Base-by-base conservation (phyloP, 2,797 vertebrate species). In the Cyprinodon diabolis region DNA sequence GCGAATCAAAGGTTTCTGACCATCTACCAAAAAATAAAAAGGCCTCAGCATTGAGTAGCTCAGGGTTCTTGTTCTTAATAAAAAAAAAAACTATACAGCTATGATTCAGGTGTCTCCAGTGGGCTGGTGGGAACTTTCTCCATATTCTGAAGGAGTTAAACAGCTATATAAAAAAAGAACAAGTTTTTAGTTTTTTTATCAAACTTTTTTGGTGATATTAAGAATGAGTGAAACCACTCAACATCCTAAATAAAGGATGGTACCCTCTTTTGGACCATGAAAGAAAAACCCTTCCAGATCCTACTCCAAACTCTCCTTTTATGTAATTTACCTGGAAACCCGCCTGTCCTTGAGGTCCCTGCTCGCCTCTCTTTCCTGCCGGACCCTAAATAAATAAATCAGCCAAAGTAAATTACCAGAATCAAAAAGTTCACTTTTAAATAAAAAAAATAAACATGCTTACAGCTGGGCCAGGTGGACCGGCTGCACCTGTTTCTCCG, bases 341-440 rank as follows among this genome's bases (percentile, higher is more conserved):
- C 68, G 92, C 95, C 23, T 96, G 92, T 81, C 98, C 98, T 65
- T 97, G 97, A 58, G 97, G 94, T 11, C 98, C 98, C 82, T 97
- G 97, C 71, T 99, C 98, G 73, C 98, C 98, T 96, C 98, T 95
- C 87, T 97, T 98, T 66, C 98, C 98, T 65, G 96, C 95, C n/a
- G 84, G 73, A 76, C 98, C 98, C 98, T 99, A 60, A 10, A 76
- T 6, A 35, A 69, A 69, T 55, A n/a, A 55, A 15, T 49, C 4
- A 17, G 30, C 15, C 17, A 35, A n/a, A 5, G 4, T 65, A 45
- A 43, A 65, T n/a, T 7, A 19, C 2, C 4, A 30, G 45, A 45
- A 47, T 57, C 4, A 8, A 7, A 6, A 47, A 30, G 10, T 13
- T 45, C 2, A 30, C 57, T 6, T 4, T 5, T 21, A 17, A 7